Base-by-base conservation (phyloP, 2,888 invertebrate genomes). In the Euproctis similis region DNA sequence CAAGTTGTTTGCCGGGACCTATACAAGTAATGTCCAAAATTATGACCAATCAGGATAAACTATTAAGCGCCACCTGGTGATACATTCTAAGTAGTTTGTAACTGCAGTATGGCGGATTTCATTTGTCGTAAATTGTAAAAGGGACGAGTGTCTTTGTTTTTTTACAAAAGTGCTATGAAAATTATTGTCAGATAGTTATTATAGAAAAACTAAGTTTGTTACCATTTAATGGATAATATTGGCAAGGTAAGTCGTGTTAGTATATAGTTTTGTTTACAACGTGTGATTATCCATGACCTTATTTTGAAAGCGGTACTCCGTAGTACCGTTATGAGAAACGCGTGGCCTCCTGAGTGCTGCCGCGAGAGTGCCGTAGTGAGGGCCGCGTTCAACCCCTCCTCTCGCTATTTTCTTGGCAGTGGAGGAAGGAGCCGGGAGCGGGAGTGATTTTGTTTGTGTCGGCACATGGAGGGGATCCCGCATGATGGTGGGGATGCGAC, bases 401-500 rank as follows among this genome's bases (percentile, higher is more conserved):
- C 82, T 78, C 72, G 67, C 73, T 49, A 62, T 68, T 73, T 75
- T 60, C 76, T 73, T 75, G 68, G 56, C 68, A 60, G 76, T 74
- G 76, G 81, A 74, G 81, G 82, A 76, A 76, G 66, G 74, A 73
- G 80, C 64, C 75, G 81, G 81, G 82, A 81, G 78, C 80, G 82
- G 82, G 77, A 78, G 81, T 78, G 74, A 78, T 74, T 81, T 80
- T 70, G n/a, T n/a, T n/a, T n/a, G 73, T 75, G 60, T 53, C 67
- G 69, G 66, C 71, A 69, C 62, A 76, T 85, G 85, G 84, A 82
- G 85, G 85, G 85, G 85, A 82, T 81, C 80, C 71, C 74, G 73
- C 62, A 64, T 53, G 62, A 75, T 77, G 85, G 85, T 80, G 85
- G 85, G 84, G 85, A 82, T 85, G 84, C 74, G 76, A 64, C 58